Conservation (phyloP, 2,113 vertebrate species). For the Melanerpes formicivorus region DNA sequence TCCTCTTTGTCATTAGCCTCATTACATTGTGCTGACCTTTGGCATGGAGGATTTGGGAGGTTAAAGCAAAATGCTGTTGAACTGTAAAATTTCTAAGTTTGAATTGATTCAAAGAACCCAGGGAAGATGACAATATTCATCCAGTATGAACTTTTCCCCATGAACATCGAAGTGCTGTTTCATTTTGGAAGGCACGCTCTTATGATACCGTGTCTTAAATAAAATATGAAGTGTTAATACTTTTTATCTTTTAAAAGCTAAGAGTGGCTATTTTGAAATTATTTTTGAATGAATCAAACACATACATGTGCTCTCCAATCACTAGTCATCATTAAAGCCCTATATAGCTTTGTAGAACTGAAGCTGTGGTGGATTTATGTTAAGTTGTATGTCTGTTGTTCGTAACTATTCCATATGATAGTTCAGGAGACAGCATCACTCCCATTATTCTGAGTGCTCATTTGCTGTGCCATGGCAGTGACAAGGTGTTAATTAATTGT, state of each 20-base stretch:
- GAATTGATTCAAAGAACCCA: background rate
- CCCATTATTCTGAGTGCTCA: background rate
- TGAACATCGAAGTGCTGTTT: background rate
- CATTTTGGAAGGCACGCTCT: background rate
- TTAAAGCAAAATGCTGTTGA: background rate
- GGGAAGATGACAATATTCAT: background rate
- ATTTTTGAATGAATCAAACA: background rate
- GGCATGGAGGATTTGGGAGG: background rate
- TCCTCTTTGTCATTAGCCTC: background rate
- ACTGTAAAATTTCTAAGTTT: background rate
- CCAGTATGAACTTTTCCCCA: background rate
- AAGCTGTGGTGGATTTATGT: background rate
- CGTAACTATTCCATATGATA: background rate
- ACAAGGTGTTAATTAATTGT: background rate
- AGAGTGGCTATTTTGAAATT: background rate
- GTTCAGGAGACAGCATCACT: background rate
- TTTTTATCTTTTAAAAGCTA: background rate
- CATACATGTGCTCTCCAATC: accelerated
- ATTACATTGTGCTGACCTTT: background rate
- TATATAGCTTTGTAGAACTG: background rate
- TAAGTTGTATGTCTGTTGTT: background rate
- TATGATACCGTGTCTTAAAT: background rate
- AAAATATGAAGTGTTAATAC: background rate
- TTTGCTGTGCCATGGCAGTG: background rate
- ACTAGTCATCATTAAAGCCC: background rate